These are phyloP conservation scores for Coendou prehensilis DNA, from an alignment of 2,797 vertebrate species.

Conservation along the genomic window DNA sequence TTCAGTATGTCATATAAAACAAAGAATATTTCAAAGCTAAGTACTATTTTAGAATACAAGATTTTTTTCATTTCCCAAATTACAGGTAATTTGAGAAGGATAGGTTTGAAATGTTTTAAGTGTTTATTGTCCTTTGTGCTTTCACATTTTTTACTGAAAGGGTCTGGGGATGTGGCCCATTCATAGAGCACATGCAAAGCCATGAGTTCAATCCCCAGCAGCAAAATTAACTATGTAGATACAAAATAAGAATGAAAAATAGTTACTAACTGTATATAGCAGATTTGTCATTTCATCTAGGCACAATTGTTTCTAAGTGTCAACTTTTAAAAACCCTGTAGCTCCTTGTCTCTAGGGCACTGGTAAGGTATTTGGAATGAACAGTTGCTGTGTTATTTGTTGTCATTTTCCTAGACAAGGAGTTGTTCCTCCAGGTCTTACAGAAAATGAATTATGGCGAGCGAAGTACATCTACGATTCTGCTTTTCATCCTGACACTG, in stretches of 20 bases:
- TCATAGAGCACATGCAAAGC: not conserved
- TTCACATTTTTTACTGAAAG: not conserved
- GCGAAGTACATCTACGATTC: slow-evolving; percentile 98
- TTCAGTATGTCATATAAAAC: slow-evolving; percentile 17
- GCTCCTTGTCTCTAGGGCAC: not conserved
- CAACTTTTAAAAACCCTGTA: not conserved
- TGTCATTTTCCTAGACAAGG: slow-evolving; percentile 91
- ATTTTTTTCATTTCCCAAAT: not conserved
- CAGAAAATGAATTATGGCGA: slow-evolving; percentile 97
- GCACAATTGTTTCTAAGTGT: too few species aligned
- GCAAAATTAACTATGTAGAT: not conserved
- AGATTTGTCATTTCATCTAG: rapidly evolving
- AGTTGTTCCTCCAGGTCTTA: slow-evolving; percentile 93
- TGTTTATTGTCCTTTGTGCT: not conserved
- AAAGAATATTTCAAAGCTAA: not conserved
- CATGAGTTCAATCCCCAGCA: not conserved
- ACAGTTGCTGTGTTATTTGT: not conserved
- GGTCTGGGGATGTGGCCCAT: not conserved
- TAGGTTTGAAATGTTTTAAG: not conserved
- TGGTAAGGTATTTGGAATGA: not conserved
- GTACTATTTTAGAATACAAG: not conserved
- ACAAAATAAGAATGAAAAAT: not conserved
- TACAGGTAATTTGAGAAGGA: not conserved
- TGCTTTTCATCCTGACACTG: slow-evolving; percentile 98
- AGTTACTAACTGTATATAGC: not conserved